Conservation (phyloP, 2,113 vertebrate genomes). For the Leptosomus discolor region DNA sequence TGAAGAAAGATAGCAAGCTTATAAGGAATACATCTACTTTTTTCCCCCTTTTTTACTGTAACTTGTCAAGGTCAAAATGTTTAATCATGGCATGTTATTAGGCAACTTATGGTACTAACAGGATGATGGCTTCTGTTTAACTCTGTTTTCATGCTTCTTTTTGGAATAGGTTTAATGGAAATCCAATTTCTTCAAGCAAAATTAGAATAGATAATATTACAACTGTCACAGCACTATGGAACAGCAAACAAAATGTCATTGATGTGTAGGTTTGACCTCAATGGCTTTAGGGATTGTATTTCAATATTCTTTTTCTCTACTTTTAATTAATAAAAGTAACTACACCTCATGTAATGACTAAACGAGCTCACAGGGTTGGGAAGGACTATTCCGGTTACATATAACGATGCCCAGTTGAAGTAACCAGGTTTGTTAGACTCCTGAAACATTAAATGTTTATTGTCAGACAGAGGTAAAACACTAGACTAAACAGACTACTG, state of each 20-base stretch:
- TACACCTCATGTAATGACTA: not conserved
- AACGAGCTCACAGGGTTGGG: not conserved
- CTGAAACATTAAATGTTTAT: not conserved
- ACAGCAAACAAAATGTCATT: slow-evolving; percentile 28
- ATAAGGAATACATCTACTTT: not conserved
- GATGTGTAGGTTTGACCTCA: not conserved
- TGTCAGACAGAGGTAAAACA: not conserved
- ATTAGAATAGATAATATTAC: not conserved
- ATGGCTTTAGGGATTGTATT: slow-evolving; percentile 9
- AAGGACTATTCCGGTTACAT: not conserved
- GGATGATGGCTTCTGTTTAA: not conserved
- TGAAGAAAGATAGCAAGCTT: not conserved
- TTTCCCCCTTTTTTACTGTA: not conserved
- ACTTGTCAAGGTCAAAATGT: not conserved
- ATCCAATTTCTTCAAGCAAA: slow-evolving; percentile 28
- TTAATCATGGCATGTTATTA: not conserved
- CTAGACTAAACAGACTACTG: not conserved
- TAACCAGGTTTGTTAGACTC: not conserved
- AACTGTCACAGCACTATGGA: not conserved
- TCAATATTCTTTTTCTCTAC: not conserved
- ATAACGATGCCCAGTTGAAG: not conserved
- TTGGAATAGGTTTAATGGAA: not conserved
- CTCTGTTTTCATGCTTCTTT: not conserved
- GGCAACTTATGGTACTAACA: not conserved
- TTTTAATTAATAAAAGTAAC: slow-evolving; percentile 20